Percentiles rank a stretch among this genome's conserved stretches.
phyloP scores from a whole-genome alignment of 2,888 invertebrate genomes.

The Merodon equestris region DNA sequence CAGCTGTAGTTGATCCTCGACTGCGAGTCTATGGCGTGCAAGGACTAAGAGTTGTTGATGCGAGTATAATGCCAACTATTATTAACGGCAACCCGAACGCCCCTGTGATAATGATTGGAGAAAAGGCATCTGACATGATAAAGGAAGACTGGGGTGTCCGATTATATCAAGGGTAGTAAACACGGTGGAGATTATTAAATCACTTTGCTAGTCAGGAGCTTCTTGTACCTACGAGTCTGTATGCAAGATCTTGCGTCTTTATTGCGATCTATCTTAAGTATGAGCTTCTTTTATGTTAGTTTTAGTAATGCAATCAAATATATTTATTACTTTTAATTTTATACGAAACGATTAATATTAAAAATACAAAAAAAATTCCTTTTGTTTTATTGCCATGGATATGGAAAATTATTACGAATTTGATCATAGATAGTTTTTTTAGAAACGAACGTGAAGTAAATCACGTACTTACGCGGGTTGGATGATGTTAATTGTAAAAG shows the following conservation, averaged over 20 bases:
- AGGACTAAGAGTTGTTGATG: conserved; percentile 89
- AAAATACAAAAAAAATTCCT: no score
- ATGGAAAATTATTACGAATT: no score
- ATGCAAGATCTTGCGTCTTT: conserved; percentile 24
- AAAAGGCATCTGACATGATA: conserved; percentile 93
- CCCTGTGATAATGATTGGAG: conserved; percentile 93
- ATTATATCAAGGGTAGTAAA: conserved; percentile 30
- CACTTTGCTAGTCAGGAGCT: conserved; percentile 59
- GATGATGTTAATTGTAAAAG: no score
- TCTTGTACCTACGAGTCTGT: conserved; percentile 46
- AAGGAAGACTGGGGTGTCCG: conserved; percentile 88
- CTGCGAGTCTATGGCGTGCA: conserved; percentile 88
- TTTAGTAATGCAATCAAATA: no score
- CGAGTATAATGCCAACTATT: conserved; percentile 93
- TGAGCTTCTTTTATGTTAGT: conserved; percentile 8
- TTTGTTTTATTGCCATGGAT: no score
- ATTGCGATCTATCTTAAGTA: conserved; percentile 15
- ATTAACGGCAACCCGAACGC: conserved; percentile 95
- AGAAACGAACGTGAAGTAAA: no score
- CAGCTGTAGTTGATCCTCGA: conserved; percentile 89
- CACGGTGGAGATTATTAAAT: conserved; percentile 22
- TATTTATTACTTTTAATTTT: no score
- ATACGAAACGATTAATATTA: no score
- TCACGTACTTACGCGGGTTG: no score
- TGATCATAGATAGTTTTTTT: no score